Base-by-base conservation (phyloP, 2,888 invertebrate genomes). In the Ochlodes sylvanus region DNA sequence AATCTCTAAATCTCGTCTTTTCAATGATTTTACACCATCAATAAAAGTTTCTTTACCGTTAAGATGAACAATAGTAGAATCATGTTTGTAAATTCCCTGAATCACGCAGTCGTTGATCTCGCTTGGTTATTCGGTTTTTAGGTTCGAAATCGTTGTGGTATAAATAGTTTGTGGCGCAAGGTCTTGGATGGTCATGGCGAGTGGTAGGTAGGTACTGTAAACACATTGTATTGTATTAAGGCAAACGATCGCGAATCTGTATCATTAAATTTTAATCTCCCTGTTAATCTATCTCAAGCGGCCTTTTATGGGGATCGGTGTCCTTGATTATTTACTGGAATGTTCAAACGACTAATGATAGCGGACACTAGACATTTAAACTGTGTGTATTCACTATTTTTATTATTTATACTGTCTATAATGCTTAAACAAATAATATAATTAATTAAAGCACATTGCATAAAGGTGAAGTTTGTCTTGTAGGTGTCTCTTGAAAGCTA, bases 81-180 rank as follows among this genome's bases (percentile, higher is more conserved):
- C 10, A 57, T 57, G 0, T 58, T 41, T 42, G 41, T 42, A 21
- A 58, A 58, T 38, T 21, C 42, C 21, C 57, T 62, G 52, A 62
- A 52, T 52, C 62, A 62, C 19, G 15, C 63, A 54, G 63, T 63
- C 54, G 62, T 54, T 63, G 63, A 55, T 27, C 63, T 54, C 41
- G 63, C 27, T 63, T 15, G 21, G 63, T 63, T 27, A 63, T 41
- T 38, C 32, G 42, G 63, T 55, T 63, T 63, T 63, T 14, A 55
- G 63, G 55, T 63, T 44, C 44, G 50, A 55, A 55, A 44, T 12
- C 32, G 17, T 42, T n/a, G 42, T 63, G 61, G 34, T 69, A 71
- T 68, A 70, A 71, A 72, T 70, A 71, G 66, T 65, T 60, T 64
- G 71, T 63, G 57, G 68, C 67, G 62, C 58, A 68, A 71, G 68